Evolutionary conservation across 2,797 vertebrate species (phyloP), one percentile per base, ranked within the genome.

Genomic region (Triplophysa yarkandensis): DNA sequence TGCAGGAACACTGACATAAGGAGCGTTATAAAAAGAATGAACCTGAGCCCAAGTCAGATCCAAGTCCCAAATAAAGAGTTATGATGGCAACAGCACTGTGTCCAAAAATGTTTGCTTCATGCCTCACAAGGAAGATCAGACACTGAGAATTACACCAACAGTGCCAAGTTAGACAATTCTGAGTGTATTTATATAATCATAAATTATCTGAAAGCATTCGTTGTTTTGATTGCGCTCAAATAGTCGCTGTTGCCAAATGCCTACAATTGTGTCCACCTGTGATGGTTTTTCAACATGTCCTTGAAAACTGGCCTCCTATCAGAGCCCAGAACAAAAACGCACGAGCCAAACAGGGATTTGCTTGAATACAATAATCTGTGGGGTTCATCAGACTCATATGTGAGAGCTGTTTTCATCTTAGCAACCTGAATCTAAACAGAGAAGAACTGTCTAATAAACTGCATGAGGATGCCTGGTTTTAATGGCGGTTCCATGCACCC

Each of bases 351-450:
- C 78, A 77, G 0, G 36, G 61, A 64, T 72, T 79, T 77, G 64
- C 48, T 61, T 16, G 43, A 78, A 75, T 43, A 77, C 74, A 62
- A 66, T 64, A 55, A 72, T 74, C 28, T 21, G 74, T 81, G 74
- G 66, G 61, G 76, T 74, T 76, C 52, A 72, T 82, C 77, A 77
- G 52, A 67, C 61, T 54, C 23, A 63, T 65, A 74, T 46, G 73
- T 62, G 79, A 75, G 64, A 30, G 7, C 76, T 67, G 74, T 58
- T 75, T 81, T 76, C 50, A 74, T 71, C 78, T 66, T 74, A 80
- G 76, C 79, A 79, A 80, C 81, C 71, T 80, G 77, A 71, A 78
- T 55, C 66, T 79, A 84, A 84, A 83, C 76, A 85, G 76, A 79
- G 55, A 63, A 61, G 57, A 62, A 80, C 54, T 64, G 54, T 77